These are phyloP conservation scores for Drosophila varians DNA, from an alignment of 1,140 invertebrate genomes.

Conservation along the genomic window DNA sequence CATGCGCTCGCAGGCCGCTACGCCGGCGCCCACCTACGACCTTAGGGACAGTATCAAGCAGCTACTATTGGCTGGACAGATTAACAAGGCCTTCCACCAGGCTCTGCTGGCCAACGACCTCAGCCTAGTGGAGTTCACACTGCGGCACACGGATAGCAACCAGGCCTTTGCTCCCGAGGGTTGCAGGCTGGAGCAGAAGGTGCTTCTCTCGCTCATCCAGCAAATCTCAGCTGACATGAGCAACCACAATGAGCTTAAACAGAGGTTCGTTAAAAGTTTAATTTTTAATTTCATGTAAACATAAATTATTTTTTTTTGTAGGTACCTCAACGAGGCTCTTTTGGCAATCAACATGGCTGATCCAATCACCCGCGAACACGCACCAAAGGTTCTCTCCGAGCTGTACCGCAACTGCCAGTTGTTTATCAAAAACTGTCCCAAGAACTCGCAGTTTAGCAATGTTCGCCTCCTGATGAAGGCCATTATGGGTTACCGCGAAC, in stretches of 20 bases:
- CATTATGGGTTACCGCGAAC: constrained; percentile 85
- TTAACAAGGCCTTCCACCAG: constrained; percentile 94
- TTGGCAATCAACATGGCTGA: constrained; percentile 91
- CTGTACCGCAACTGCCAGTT: constrained; percentile 89
- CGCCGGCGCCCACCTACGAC: constrained; percentile 87
- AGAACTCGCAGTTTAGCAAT: constrained; percentile 87
- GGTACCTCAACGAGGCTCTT: constrained; percentile 94
- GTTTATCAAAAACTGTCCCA: constrained; percentile 89
- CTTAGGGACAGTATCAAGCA: constrained; percentile 89
- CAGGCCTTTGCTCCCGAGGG: constrained; percentile 89
- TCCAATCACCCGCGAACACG: constrained; percentile 92
- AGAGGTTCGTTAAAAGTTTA: constrained; percentile 86
- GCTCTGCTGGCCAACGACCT: constrained; percentile 94
- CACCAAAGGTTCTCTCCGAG: constrained; percentile 90
- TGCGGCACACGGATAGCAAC: constrained; percentile 90
- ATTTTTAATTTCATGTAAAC: too few relatives aligned
- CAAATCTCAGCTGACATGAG: constrained; percentile 95
- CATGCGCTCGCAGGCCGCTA: constrained; percentile 88
- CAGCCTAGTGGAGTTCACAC: constrained; percentile 91
- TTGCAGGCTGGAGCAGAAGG: constrained; percentile 91
- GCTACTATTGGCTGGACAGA: constrained; percentile 89
- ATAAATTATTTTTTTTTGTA: constrained; percentile 70
- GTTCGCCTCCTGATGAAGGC: constrained; percentile 93
- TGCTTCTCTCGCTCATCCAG: constrained; percentile 95
- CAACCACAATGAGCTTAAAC: constrained; percentile 93